Conservation (phyloP, 2,888 invertebrate genomes). For the Nudaria mundana region DNA sequence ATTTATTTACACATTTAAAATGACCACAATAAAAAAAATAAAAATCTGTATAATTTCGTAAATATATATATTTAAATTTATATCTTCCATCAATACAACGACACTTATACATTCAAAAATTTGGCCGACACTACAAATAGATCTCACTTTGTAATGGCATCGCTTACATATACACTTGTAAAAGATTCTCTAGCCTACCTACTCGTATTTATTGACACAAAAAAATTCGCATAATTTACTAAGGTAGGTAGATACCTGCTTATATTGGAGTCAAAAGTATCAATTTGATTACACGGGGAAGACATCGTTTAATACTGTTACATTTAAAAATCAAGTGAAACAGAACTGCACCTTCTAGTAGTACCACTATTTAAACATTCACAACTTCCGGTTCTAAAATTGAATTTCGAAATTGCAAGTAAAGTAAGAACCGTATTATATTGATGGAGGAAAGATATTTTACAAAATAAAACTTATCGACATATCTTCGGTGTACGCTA, state of each 20-base stretch:
- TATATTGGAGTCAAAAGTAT: slow-evolving; percentile 44
- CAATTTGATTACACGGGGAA: slow-evolving; percentile 59
- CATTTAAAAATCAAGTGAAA: slow-evolving; percentile 34
- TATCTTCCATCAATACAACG: slow-evolving; percentile 82
- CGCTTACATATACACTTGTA: slow-evolving; percentile 39
- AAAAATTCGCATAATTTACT: slow-evolving; percentile 20
- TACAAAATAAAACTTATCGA: slow-evolving; percentile 81
- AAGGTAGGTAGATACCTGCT: slow-evolving; percentile 22
- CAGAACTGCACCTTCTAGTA: slow-evolving; percentile 59
- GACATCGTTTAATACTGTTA: slow-evolving; percentile 57
- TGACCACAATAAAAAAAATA: background rate
- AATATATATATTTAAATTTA: slow-evolving; percentile 82
- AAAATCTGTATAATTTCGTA: slow-evolving; percentile 67
- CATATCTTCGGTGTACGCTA: slow-evolving; percentile 82
- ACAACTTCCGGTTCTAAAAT: slow-evolving; percentile 43
- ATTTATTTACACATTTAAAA: background rate
- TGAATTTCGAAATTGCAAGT: slow-evolving; percentile 55
- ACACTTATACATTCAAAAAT: slow-evolving; percentile 71
- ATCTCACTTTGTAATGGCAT: slow-evolving; percentile 66
- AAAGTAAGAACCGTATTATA: slow-evolving; percentile 62
- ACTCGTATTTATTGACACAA: slow-evolving; percentile 22
- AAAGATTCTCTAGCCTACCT: too few species aligned
- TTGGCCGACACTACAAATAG: slow-evolving; percentile 66
- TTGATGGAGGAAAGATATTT: slow-evolving; percentile 80
- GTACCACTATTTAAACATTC: slow-evolving; percentile 34